Base-by-base conservation (phyloP, 2,797 vertebrate genomes). In the Pagetopsis macropterus region DNA sequence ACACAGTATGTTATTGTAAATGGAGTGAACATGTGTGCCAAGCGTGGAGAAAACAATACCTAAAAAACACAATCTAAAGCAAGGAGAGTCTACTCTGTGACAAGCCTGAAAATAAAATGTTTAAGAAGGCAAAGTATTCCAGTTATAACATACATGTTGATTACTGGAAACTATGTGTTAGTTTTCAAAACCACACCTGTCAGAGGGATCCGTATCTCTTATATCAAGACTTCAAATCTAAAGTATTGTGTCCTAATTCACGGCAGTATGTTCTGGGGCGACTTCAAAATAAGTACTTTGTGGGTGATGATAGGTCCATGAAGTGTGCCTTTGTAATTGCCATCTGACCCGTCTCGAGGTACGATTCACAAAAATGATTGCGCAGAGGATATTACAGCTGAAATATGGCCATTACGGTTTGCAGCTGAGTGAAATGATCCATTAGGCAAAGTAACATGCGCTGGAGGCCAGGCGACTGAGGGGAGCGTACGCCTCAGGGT, bases 131-230 rank as follows among this genome's bases (percentile, higher is more conserved):
- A 50, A 66, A 49, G 5, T 2, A 41, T 48, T 52, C 37, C 2
- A 21, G 21, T 50, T 37, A 43, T 52, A 2, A 65, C n/a, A 48
- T 16, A 37, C 12, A 17, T 27, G 44, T 17, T 0, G 13, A 14
- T 61, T 37, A 37, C 8, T 37, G 33, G 9, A 31, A 5, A 37
- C 33, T 11, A 45, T 14, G 27, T 41, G 33, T 56, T 56, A 9
- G 54, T 58, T 70, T 72, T 60, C 69, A 55, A 16, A 70, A 40
- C n/a, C 43, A 23, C 52, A 66, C 40, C 57, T 56, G 66, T 71
- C 70, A 65, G 15, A 44, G 7, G n/a, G 49, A 76, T 64, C 50
- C 45, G 63, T 55, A 31, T 40, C 45, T 51, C 17, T 65, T 45
- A 21, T 14, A 45, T 51, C 37, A 50, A 55, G n/a, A n/a, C 31